These are phyloP conservation scores for Physocephala rufipes DNA, from an alignment of 2,888 invertebrate genomes.

Conservation along the genomic window DNA sequence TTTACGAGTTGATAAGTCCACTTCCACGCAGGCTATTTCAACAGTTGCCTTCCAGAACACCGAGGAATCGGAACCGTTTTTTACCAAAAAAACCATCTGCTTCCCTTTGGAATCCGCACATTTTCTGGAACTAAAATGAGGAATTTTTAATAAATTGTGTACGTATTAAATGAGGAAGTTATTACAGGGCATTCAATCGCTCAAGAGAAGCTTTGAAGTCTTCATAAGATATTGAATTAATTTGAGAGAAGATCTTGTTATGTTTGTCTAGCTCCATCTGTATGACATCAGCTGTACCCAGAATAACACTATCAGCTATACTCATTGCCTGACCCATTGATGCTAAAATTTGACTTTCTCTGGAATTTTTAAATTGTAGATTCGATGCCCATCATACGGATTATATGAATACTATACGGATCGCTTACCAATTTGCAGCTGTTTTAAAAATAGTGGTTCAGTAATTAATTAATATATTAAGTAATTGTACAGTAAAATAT, in stretches of 20 bases:
- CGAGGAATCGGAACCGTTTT: slow-evolving; percentile 72
- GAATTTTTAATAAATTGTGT: too few relatives aligned
- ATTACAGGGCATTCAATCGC: slow-evolving; percentile 72
- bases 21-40: slow-evolving; percentile 72
- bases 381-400: too few relatives aligned
- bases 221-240: slow-evolving; percentile 68
- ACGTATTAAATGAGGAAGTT: background rate
- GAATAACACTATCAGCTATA: slow-evolving; percentile 49
- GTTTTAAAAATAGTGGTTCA: too few relatives aligned
- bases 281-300: slow-evolving; percentile 49
- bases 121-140: slow-evolving; percentile 72
- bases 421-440: too few relatives aligned
- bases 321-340: slow-evolving; percentile 55
- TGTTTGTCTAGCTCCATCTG: slow-evolving; percentile 59
- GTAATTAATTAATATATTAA: too few relatives aligned
- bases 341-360: background rate
- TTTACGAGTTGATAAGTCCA: slow-evolving; percentile 68
- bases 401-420: too few relatives aligned
- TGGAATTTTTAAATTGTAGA: too few relatives aligned
- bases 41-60: slow-evolving; percentile 77
- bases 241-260: slow-evolving; percentile 65
- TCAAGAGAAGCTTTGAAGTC: slow-evolving; percentile 70
- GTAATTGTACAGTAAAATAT: too few relatives aligned
- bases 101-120: slow-evolving; percentile 72
- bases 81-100: slow-evolving; percentile 73